Evolutionary conservation across 30 jellyfish, hydroid and myxozoan species (phyloP), one percentile per base, ranked within the genome.

Genomic region (Aurelia sp.): DNA sequence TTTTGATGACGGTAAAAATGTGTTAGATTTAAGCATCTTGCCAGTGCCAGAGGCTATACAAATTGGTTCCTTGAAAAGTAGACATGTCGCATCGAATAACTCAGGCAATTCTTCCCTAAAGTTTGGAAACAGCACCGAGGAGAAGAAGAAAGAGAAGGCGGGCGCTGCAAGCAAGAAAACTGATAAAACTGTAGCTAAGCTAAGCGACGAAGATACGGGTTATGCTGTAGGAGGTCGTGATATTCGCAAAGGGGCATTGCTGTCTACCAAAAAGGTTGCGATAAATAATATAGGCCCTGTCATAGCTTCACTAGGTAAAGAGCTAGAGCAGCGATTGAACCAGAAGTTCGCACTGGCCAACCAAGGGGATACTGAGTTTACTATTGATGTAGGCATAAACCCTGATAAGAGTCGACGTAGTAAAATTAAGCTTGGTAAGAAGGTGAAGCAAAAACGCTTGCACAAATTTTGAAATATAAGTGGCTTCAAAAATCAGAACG

Each of bases 11-110:
- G 61, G 53, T 66, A 68, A 68, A 20, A 48, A 52, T 21, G 90
- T 31, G 17, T 31, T 80, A 11, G 90, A 80, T 51, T 60, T 80
- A 51, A 70, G 90, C 19, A 53, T 70, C 47, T 44, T 80, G 63
- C 82, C 82, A 12, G 73, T 66, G n/a, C 90, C 90, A 6, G 76
- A 66, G 16, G 40, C 76, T 2, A 68, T 80, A 33, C 83, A 80
- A 40, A 55, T 80, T 12, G 83, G 83, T 35, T 51, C 31, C 3
- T 44, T 80, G 30, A 66, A 21, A 13, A 76, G 41, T 6, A 72
- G 83, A n/a, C 63, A 64, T 21, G 35, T 64, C 52, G 13, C 35
- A 20, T 4, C 44, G 17, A 44, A 44, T 44, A 44, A 44, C 15
- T 7, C 55, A 8, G 55, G 10, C 55, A 10, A 44, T 44, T 1